Evolutionary conservation across 2,113 vertebrate species (phyloP), one percentile per base, ranked within the genome.

Genomic region (Abramis brama): DNA sequence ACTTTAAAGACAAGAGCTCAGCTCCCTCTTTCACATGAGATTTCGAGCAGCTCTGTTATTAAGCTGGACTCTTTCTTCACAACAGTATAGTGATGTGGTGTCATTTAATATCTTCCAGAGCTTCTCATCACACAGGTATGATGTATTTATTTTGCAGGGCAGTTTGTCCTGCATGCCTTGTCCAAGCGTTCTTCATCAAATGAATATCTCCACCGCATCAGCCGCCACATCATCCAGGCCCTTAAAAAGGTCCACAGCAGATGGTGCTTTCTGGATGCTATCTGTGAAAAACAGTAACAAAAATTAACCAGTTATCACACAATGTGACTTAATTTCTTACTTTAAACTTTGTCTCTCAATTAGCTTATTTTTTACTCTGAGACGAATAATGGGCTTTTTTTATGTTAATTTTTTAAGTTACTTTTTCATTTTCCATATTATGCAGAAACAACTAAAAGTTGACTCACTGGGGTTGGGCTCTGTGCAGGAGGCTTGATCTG

Each of bases 171-270:
- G 12, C 47, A 50, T 50, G 47, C 55, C 55, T 57, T 21, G 55
- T 50, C 43, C 45, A 23, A 55, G 17, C 39, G 64, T 70, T 27
- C 57, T 64, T 62, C 13, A 68, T 92, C 89, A 95, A 91, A 95
- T 95, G 88, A 95, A 95, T 89, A 95, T 94, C 87, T 95, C 94
- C 85, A 93, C 94, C 12, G 93, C 93, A 45, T 95, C 94, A 0
- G 92, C 87, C 55, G 94, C 92, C 88, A 95, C 86, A 39, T 91
- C 93, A 57, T 94, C 94, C 89, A 94, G 77, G 60, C 93, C 94
- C 87, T 89, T 88, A 78, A 95, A 93, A 17, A 92, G 91, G 87
- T 94, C 92, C 50, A 83, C 79, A 59, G 89, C 79, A 83, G 90
- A 85, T 91, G 68, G 27, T 92, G 71, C 88, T 82, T 9, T 71